Evolutionary conservation across 2,113 vertebrate genomes (phyloP).

Genomic region (Lucifuga dentata): DNA sequence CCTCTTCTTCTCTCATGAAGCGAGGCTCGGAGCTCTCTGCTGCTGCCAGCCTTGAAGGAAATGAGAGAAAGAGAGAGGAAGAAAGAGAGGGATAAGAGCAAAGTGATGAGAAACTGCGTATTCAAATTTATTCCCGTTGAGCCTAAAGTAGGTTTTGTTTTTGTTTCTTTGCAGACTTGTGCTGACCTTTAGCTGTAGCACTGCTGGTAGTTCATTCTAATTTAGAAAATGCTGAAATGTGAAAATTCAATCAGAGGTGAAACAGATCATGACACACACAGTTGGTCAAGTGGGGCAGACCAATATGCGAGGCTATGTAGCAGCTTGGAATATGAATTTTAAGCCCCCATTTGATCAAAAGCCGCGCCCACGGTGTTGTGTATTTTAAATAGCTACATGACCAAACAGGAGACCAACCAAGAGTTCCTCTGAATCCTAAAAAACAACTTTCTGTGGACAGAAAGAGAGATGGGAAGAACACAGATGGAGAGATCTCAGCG

Average conservation of each 20-base stretch:
- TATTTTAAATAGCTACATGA: neutral
- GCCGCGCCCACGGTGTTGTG: too few species aligned
- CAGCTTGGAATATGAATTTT: too few species aligned
- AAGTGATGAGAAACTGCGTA: too few species aligned
- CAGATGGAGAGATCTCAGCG: slow-evolving; percentile 36
- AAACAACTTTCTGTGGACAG: neutral
- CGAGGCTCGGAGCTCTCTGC: slow-evolving; percentile 88
- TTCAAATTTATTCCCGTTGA: too few species aligned
- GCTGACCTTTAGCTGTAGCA: neutral
- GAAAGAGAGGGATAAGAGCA: neutral
- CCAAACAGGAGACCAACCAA: neutral
- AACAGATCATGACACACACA: too few species aligned
- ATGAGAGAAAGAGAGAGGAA: neutral
- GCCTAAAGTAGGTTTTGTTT: too few species aligned
- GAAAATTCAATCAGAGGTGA: too few species aligned
- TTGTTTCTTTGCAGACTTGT: neutral
- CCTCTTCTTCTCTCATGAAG: slow-evolving; percentile 80
- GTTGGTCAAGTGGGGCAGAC: too few species aligned
- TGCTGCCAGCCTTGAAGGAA: slow-evolving; percentile 85
- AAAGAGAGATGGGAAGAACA: slow-evolving; percentile 1
- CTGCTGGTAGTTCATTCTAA: too few species aligned
- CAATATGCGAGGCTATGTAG: too few species aligned
- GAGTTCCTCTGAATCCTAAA: neutral
- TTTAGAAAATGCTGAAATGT: too few species aligned
- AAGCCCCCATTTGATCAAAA: too few species aligned